phyloP scores from a whole-genome alignment of 1,140 invertebrate species.

The Dendroctonus ponderosae region DNA sequence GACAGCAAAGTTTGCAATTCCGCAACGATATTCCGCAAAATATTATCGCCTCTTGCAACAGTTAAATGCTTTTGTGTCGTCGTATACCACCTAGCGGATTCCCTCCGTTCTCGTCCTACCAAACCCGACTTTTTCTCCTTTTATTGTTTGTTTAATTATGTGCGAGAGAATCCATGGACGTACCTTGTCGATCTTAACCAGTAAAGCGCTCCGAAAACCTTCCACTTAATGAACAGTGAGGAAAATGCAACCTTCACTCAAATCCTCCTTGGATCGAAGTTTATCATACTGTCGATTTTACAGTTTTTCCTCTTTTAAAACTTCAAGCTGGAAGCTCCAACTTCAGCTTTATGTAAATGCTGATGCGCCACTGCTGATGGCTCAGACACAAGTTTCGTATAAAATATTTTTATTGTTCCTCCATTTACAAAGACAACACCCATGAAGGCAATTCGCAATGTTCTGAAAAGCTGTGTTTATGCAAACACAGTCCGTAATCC shows the following conservation, averaged over 20 bases:
- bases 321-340: neutral
- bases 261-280: no score
- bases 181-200: neutral
- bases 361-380: conserved; percentile 4
- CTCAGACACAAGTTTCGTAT: conserved; percentile 4
- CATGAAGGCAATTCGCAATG: conserved; percentile 14
- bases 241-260: neutral
- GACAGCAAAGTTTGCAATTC: conserved; percentile 19
- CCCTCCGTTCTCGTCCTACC: neutral
- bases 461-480: conserved; percentile 23
- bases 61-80: conserved; percentile 29
- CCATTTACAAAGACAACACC: conserved; percentile 25
- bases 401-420: conserved; percentile 26
- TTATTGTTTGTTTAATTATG: conserved; percentile 12
- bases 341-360: neutral
- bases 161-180: conserved; percentile 5
- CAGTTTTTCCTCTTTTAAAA: neutral
- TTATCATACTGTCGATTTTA: neutral
- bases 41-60: conserved; percentile 30
- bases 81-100: conserved; percentile 24
- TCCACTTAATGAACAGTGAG: neutral
- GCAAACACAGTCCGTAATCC: conserved; percentile 11
- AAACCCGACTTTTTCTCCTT: conserved; percentile 10
- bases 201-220: neutral
- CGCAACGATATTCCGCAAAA: conserved; percentile 25